Evolutionary conservation across 2,113 vertebrate genomes (phyloP).

Genomic region (Macroglossus sobrinus): DNA sequence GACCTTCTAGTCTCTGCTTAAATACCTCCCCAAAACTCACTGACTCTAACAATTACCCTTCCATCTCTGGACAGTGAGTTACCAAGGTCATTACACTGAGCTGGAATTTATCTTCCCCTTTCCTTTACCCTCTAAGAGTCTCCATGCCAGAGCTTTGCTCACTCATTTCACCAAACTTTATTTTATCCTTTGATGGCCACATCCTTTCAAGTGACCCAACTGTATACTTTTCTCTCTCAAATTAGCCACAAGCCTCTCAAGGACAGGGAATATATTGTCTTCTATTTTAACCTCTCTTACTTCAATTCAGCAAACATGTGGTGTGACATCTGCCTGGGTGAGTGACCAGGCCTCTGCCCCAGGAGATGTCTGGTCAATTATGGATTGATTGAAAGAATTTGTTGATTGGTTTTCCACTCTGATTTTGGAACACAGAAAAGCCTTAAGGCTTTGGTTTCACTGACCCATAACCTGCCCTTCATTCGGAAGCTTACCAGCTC

Average conservation of each 20-base stretch:
- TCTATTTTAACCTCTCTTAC: conserved; percentile 60
- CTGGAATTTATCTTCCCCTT: neutral
- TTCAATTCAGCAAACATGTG: neutral
- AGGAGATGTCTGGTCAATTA: conserved; percentile 55
- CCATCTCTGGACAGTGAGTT: neutral
- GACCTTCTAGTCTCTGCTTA: neutral
- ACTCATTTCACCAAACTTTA: conserved; percentile 13
- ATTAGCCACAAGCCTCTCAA: conserved; percentile 47
- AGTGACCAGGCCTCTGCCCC: conserved; percentile 3
- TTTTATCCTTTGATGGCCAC: conserved; percentile 8
- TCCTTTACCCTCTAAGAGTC: neutral
- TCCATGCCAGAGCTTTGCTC: neutral
- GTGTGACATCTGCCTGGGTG: neutral
- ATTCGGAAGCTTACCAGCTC: neutral
- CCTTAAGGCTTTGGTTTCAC: conserved; percentile 16
- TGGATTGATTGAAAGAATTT: neutral
- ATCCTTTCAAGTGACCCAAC: conserved; percentile 1
- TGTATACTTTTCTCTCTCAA: conserved; percentile 30
- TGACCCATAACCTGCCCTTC: conserved; percentile 34
- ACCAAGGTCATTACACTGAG: neutral
- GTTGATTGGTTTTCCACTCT: conserved; percentile 52
- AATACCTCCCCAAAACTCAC: neutral
- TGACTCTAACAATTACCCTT: neutral
- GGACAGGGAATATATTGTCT: neutral
- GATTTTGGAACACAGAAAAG: conserved; percentile 40